Percentiles rank a stretch among this genome's conserved stretches.
These are phyloP conservation scores for Polymixis flavicincta DNA, from an alignment of 2,888 invertebrate genomes.

Conservation along the genomic window DNA sequence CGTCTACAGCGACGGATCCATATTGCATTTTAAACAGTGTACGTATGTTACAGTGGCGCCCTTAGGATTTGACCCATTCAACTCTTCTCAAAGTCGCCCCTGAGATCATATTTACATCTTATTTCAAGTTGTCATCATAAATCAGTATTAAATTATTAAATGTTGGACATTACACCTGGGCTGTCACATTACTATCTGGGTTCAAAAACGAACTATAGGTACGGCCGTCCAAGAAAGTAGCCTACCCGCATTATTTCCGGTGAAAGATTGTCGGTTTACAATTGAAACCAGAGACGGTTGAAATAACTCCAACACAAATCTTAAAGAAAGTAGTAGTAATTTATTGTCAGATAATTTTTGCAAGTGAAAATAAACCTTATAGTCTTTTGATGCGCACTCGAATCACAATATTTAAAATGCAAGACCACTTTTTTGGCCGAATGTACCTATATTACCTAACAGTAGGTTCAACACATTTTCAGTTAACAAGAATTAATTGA, in stretches of 20 bases:
- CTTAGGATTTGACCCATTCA: neutral
- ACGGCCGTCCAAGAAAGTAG: neutral
- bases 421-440: conserved; percentile 7
- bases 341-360: neutral
- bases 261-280: neutral
- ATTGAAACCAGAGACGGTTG: neutral
- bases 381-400: neutral
- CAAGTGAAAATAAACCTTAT: neutral
- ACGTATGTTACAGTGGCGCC: neutral
- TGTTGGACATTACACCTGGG: too few species aligned
- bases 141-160: neutral
- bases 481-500: conserved; percentile 29
- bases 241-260: neutral
- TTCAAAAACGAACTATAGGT: neutral
- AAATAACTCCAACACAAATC: neutral
- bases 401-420: neutral
- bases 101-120: conserved; percentile 1
- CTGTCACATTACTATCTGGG: too few species aligned
- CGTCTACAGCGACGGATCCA: neutral
- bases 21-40: conserved; percentile 18
- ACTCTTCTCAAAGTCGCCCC: neutral
- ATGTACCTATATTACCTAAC: neutral
- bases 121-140: conserved; percentile 7
- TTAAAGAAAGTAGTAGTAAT: neutral
- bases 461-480: conserved; percentile 8